Evolutionary conservation across 1,140 invertebrate genomes (phyloP).

Genomic region (Drosophila neocordata): DNA sequence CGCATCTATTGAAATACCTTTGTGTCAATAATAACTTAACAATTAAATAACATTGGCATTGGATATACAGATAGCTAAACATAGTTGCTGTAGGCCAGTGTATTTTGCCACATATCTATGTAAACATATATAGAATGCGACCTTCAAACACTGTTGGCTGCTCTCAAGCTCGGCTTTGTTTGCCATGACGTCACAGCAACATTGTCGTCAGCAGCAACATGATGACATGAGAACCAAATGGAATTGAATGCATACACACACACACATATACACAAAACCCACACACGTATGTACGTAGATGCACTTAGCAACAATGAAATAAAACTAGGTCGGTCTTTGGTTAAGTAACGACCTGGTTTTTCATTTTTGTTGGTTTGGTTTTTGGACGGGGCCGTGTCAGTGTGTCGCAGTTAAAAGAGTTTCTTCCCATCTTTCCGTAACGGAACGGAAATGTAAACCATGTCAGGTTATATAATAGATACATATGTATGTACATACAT

Average conservation of each 20-base stretch:
- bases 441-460: constrained; percentile 12
- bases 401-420: constrained; percentile 59
- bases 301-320: constrained; percentile 40
- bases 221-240: constrained; percentile 11
- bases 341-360: constrained; percentile 78
- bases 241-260: constrained; percentile 7
- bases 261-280: neutral
- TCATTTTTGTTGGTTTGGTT: constrained; percentile 17
- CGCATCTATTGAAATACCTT: too few species aligned
- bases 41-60: too few species aligned
- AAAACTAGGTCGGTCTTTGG: constrained; percentile 48
- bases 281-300: neutral
- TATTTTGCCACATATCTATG: too few species aligned
- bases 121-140: neutral
- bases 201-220: constrained; percentile 28
- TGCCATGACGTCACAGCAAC: constrained; percentile 63
- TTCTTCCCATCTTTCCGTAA: constrained; percentile 30
- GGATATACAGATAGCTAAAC: too few species aligned
- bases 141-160: constrained; percentile 21
- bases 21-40: too few species aligned
- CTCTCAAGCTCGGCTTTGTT: constrained; percentile 47
- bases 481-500: neutral
- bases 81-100: too few species aligned
- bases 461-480: constrained; percentile 10
- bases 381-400: constrained; percentile 70